phyloP scores from a whole-genome alignment of 2,888 invertebrate species.

The Cetonia aurata region DNA sequence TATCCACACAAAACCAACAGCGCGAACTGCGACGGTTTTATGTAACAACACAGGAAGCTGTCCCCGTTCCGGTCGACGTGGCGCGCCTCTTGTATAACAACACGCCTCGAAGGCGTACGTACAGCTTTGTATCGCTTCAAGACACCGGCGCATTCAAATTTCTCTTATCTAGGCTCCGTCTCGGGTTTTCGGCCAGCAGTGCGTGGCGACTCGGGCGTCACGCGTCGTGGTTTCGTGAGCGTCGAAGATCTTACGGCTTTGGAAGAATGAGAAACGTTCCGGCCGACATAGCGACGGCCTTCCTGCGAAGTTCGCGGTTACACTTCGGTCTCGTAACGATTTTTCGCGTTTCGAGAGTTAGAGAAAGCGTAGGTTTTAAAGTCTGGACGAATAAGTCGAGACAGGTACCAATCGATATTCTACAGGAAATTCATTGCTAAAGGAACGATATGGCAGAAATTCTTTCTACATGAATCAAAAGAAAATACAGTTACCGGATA shows the following conservation, averaged over 20 bases:
- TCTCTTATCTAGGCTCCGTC: slow-evolving; percentile 22
- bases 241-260: not conserved
- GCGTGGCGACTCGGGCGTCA: slow-evolving; percentile 18
- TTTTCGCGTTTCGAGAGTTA: too few species aligned
- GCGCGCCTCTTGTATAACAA: slow-evolving; percentile 30
- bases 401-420: too few species aligned
- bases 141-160: slow-evolving; percentile 9
- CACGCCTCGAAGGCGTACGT: slow-evolving; percentile 16
- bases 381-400: not conserved
- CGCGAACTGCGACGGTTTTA: slow-evolving; percentile 14
- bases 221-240: slow-evolving; percentile 18
- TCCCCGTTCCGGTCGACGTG: slow-evolving; percentile 9
- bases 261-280: slow-evolving; percentile 24
- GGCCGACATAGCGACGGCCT: not conserved
- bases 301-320: too few species aligned
- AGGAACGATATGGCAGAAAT: too few species aligned
- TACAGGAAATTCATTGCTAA: too few species aligned
- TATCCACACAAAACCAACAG: slow-evolving; percentile 6
- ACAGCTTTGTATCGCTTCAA: not conserved
- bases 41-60: slow-evolving; percentile 31
- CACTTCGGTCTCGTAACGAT: too few species aligned
- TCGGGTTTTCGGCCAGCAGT: slow-evolving; percentile 15
- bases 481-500: too few species aligned
- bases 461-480: too few species aligned
- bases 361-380: too few species aligned